A percentile compares a stretch with the other conserved stretches of the same genome.
Evolutionary conservation across 2,888 invertebrate genomes (phyloP).

Genomic region (Nomada hirtipes): DNA sequence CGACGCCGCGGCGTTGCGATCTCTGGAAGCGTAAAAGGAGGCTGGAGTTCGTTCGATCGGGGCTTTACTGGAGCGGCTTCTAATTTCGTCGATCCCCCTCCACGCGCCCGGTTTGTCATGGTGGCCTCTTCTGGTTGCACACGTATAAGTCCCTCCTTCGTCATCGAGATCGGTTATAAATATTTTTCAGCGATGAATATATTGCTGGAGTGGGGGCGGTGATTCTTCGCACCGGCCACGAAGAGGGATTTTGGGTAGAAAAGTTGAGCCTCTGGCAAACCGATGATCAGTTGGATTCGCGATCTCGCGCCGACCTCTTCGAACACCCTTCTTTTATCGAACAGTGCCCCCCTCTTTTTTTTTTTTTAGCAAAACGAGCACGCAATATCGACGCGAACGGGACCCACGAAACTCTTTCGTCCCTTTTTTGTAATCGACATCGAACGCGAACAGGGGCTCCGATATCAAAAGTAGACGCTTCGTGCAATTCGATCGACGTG

Average conservation of each 20-base stretch:
- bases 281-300: slow-evolving; percentile 79
- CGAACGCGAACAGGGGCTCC: background rate
- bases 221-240: slow-evolving; percentile 80
- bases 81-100: slow-evolving; percentile 61
- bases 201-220: slow-evolving; percentile 80
- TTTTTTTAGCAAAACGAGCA: background rate
- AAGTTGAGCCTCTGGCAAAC: slow-evolving; percentile 80
- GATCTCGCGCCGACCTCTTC: slow-evolving; percentile 76
- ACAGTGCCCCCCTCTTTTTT: background rate
- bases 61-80: slow-evolving; percentile 60
- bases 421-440: background rate
- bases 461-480: background rate
- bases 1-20: background rate
- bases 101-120: slow-evolving; percentile 19
- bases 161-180: slow-evolving; percentile 81
- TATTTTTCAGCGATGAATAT: slow-evolving; percentile 84
- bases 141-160: slow-evolving; percentile 50
- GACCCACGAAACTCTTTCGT: background rate
- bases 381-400: background rate
- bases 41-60: slow-evolving; percentile 33
- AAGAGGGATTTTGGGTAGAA: slow-evolving; percentile 82
- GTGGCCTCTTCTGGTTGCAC: slow-evolving; percentile 28
- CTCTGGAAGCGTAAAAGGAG: slow-evolving; percentile 48
- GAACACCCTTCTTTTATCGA: slow-evolving; percentile 45
- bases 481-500: background rate